Percentiles rank a stretch among this genome's conserved stretches.
Conservation (phyloP, 1,140 invertebrate genomes). For the Tetraneura akinire region DNA sequence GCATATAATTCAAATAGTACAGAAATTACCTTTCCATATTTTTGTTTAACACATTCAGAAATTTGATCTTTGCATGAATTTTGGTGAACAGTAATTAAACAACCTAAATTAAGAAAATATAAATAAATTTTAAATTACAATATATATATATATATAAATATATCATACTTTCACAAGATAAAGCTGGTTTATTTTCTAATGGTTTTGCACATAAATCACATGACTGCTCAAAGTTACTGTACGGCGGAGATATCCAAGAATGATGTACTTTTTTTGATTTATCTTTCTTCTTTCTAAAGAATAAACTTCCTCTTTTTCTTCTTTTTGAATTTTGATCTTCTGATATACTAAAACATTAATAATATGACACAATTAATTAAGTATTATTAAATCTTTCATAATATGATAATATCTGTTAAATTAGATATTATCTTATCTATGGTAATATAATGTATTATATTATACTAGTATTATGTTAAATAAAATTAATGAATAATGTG, state of each 20-base stretch:
- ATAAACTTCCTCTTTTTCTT: conserved; percentile 82
- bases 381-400: too few species aligned
- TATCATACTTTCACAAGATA: conserved; percentile 70
- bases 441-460: neutral
- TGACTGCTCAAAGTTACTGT: conserved; percentile 63
- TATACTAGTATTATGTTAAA: conserved; percentile 55
- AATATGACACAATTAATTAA: neutral
- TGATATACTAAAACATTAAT: conserved; percentile 67
- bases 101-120: conserved; percentile 64
- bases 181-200: conserved; percentile 75
- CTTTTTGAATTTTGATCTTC: conserved; percentile 80
- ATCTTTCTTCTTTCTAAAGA: conserved; percentile 87
- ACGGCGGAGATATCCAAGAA: conserved; percentile 75
- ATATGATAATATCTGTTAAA: too few species aligned
- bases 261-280: conserved; percentile 72
- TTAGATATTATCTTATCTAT: too few species aligned
- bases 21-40: conserved; percentile 38
- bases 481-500: conserved; percentile 51
- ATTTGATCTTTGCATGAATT: conserved; percentile 84
- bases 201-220: conserved; percentile 83
- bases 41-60: conserved; percentile 50
- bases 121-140: neutral
- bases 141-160: too few species aligned
- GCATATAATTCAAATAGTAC: neutral
- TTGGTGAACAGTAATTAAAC: conserved; percentile 81